phyloP scores from a whole-genome alignment of 92 coral and sea anemone genomes.

The Bergia sp. region DNA sequence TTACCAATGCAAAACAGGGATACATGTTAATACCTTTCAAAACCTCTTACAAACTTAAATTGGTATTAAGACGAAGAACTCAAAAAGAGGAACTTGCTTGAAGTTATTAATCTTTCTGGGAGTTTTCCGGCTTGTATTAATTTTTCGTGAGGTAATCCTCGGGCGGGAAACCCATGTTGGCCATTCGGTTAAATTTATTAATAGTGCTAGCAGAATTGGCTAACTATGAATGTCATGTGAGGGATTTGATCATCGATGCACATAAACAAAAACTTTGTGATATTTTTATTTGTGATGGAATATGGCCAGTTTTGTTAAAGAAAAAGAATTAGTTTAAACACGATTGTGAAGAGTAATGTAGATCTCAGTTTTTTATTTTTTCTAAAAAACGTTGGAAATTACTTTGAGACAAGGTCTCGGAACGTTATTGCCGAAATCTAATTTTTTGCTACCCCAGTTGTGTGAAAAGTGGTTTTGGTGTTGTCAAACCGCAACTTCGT shows the following conservation, averaged over 20 bases:
- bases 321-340: background rate
- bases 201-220: background rate
- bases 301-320: background rate
- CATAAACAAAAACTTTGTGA: background rate
- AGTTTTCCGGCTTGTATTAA: background rate
- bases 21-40: background rate
- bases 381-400: background rate
- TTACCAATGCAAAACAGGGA: too few species aligned
- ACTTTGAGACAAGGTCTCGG: too few species aligned
- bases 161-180: background rate
- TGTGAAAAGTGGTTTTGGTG: background rate
- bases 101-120: background rate
- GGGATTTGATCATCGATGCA: background rate
- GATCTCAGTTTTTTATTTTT: background rate
- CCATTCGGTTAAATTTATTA: too few species aligned
- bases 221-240: background rate
- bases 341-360: background rate
- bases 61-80: background rate
- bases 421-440: too few species aligned
- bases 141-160: background rate
- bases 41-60: background rate
- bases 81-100: background rate
- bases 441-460: background rate
- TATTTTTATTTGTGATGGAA: background rate
- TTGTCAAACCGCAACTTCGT: background rate